These are phyloP conservation scores for Microcebus jonahi DNA, from an alignment of 2,113 vertebrate genomes.

Conservation along the genomic window DNA sequence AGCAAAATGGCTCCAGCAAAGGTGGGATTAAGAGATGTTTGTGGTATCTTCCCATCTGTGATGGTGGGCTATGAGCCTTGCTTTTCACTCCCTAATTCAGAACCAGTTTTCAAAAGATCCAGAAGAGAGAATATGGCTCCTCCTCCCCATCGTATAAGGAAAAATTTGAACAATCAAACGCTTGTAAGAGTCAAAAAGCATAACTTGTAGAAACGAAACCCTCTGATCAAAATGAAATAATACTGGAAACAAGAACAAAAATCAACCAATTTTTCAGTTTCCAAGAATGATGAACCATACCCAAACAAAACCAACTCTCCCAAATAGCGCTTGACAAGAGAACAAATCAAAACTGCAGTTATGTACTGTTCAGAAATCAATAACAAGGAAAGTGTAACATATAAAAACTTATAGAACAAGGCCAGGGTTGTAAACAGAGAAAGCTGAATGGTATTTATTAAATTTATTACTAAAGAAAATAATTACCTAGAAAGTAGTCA, in stretches of 20 bases:
- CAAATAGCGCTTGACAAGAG: slow-evolving; percentile 17
- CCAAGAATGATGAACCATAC: not conserved
- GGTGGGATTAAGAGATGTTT: not conserved
- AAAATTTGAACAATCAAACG: not conserved
- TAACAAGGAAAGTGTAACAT: not conserved
- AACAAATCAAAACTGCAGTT: slow-evolving; percentile 1
- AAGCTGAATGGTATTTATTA: slow-evolving; percentile 17
- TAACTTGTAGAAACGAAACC: not conserved
- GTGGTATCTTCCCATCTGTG: not conserved
- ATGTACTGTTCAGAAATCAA: not conserved
- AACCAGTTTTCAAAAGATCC: not conserved
- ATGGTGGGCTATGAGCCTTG: not conserved
- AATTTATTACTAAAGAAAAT: not conserved
- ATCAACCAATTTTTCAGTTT: not conserved
- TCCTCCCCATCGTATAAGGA: not conserved
- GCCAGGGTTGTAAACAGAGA: not conserved
- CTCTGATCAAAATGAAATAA: not conserved
- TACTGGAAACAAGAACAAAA: slow-evolving; percentile 13
- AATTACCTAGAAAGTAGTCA: not conserved
- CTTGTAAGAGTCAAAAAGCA: not conserved
- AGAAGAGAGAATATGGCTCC: not conserved
- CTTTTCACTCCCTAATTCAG: not conserved
- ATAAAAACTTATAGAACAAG: not conserved
- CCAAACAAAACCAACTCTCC: not conserved
- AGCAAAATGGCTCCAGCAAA: not conserved